phyloP scores from a whole-genome alignment of 2,797 vertebrate genomes.

The Semotilus atromaculatus region DNA sequence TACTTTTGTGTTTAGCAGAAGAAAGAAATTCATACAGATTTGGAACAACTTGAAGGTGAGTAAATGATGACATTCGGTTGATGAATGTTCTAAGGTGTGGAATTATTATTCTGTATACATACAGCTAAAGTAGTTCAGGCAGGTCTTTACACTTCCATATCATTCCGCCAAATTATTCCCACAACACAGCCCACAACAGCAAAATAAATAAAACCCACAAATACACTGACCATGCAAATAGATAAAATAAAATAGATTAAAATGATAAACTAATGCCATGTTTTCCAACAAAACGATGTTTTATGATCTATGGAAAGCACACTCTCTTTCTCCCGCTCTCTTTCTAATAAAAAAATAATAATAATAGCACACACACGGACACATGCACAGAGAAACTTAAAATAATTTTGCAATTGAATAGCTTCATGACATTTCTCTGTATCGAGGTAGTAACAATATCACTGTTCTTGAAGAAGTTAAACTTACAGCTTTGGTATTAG shows the following conservation, averaged over 20 bases:
- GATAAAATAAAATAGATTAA: too few species aligned
- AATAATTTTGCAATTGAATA: neutral
- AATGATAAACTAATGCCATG: too few species aligned
- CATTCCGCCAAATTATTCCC: neutral
- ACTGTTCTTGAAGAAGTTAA: neutral
- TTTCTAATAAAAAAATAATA: neutral
- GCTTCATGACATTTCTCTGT: neutral
- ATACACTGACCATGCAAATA: neutral
- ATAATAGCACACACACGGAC: too few species aligned
- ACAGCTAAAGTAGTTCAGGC: neutral
- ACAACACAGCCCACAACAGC: neutral
- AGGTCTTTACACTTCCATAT: neutral
- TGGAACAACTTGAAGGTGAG: neutral
- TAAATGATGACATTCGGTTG: neutral
- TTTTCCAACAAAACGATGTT: too few species aligned
- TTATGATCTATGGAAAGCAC: too few species aligned
- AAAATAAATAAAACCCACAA: neutral
- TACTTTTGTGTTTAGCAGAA: neutral
- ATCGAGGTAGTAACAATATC: neutral
- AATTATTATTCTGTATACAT: neutral
- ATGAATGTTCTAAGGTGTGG: neutral
- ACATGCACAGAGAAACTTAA: too few species aligned
- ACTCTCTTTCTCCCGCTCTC: neutral
- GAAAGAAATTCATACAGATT: neutral
- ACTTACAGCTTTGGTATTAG: neutral